Conservation (phyloP, 2,888 invertebrate species). For the Tortrix viridana region DNA sequence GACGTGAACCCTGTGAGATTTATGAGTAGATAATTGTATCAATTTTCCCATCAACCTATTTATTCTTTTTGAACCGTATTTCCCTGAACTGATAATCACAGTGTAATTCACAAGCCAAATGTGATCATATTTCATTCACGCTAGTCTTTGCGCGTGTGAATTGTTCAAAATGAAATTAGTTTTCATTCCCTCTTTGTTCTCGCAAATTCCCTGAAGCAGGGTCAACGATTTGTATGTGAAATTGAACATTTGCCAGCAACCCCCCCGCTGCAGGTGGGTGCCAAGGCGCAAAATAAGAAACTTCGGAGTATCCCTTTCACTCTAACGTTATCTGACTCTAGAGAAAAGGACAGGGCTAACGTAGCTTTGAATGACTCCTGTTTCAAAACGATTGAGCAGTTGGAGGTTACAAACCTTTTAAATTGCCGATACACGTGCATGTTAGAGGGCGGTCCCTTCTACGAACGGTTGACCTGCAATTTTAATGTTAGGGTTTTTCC, state of each 20-base stretch:
- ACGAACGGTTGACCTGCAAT: constrained; percentile 20
- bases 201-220: constrained; percentile 52
- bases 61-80: constrained; percentile 1
- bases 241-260: constrained; percentile 55
- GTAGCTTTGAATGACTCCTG: constrained; percentile 6
- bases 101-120: not conserved
- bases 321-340: too few species aligned
- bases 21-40: constrained; percentile 17
- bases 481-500: constrained; percentile 28
- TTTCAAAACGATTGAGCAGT: not conserved
- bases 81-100: constrained; percentile 4
- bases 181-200: constrained; percentile 58
- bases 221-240: constrained; percentile 57
- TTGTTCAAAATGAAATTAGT: constrained; percentile 43
- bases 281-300: too few species aligned
- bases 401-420: constrained; percentile 14
- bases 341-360: too few species aligned
- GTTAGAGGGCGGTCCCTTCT: constrained; percentile 26
- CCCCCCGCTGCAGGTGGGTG: constrained; percentile 19
- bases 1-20: too few species aligned
- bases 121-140: constrained; percentile 18
- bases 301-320: too few species aligned
- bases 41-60: constrained; percentile 22
- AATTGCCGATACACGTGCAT: constrained; percentile 17
- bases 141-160: constrained; percentile 28